Conservation (phyloP, 1,140 invertebrate genomes). For the Diachasmimorpha longicaudata region DNA sequence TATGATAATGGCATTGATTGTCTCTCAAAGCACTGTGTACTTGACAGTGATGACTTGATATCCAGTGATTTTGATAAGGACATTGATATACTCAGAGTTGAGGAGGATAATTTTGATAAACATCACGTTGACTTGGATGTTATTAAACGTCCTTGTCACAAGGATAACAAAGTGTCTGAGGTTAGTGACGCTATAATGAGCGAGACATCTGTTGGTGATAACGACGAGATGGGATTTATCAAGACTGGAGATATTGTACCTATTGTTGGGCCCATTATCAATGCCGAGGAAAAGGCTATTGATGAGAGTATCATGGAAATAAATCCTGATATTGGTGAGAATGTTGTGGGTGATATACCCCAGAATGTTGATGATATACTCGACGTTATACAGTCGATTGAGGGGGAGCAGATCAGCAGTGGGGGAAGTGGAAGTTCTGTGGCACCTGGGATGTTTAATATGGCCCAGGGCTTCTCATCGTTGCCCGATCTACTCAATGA, state of each 20-base stretch:
- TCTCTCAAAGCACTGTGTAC: conserved; percentile 42
- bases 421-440: conserved; percentile 29
- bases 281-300: conserved; percentile 51
- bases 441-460: conserved; percentile 64
- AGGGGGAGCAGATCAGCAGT: conserved; percentile 52
- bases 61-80: conserved; percentile 33
- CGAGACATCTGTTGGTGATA: conserved; percentile 31
- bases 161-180: conserved; percentile 22
- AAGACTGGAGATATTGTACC: conserved; percentile 46
- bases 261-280: conserved; percentile 51
- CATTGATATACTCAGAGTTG: not conserved
- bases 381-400: conserved; percentile 73
- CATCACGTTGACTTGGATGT: conserved; percentile 59
- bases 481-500: conserved; percentile 66
- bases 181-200: conserved; percentile 58
- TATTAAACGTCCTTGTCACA: conserved; percentile 46
- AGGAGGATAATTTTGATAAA: conserved; percentile 24
- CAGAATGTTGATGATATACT: conserved; percentile 70
- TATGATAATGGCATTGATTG: conserved; percentile 55
- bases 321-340: conserved; percentile 45
- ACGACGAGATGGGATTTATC: conserved; percentile 71
- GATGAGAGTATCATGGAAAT: conserved; percentile 37
- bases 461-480: conserved; percentile 60
- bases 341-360: conserved; percentile 57
- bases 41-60: conserved; percentile 49